Conservation (phyloP, 2,888 invertebrate genomes). For the Anaspis maculata region DNA sequence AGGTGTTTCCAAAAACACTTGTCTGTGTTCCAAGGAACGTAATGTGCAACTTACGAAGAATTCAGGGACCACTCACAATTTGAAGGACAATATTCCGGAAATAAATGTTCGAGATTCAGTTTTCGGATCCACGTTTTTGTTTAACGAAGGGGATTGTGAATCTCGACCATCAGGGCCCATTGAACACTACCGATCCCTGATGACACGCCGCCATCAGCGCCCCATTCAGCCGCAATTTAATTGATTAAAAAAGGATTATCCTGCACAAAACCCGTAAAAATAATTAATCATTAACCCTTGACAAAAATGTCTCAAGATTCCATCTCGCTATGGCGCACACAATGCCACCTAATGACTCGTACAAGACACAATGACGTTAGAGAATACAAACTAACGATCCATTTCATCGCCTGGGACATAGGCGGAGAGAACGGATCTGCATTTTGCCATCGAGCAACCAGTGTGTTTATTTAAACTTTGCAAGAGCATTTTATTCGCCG, state of each 20-base stretch:
- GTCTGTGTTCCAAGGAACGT: too few relatives aligned
- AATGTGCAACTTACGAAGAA: too few relatives aligned
- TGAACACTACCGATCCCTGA: slow-evolving; percentile 28
- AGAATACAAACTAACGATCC: slow-evolving; percentile 41
- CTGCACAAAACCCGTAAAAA: slow-evolving; percentile 34
- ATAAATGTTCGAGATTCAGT: too few relatives aligned
- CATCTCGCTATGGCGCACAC: slow-evolving; percentile 31
- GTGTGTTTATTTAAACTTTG: too few relatives aligned
- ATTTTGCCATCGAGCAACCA: too few relatives aligned
- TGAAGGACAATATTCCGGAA: too few relatives aligned
- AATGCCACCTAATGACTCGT: slow-evolving; percentile 39
- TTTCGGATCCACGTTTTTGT: too few relatives aligned
- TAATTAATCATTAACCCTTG: slow-evolving; percentile 41
- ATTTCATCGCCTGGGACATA: slow-evolving; percentile 35
- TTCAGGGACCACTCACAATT: too few relatives aligned
- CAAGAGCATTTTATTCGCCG: too few relatives aligned
- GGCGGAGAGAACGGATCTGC: slow-evolving; percentile 20
- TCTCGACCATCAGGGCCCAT: slow-evolving; percentile 15
- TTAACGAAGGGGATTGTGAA: too few relatives aligned
- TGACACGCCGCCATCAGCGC: slow-evolving; percentile 25
- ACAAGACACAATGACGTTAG: slow-evolving; percentile 36
- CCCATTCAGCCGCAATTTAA: slow-evolving; percentile 31
- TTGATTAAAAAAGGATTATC: slow-evolving; percentile 40
- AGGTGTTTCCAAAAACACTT: too few relatives aligned
- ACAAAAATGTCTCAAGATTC: slow-evolving; percentile 31